phyloP scores from a whole-genome alignment of 2,888 invertebrate species.

The Camponotus fellah region DNA sequence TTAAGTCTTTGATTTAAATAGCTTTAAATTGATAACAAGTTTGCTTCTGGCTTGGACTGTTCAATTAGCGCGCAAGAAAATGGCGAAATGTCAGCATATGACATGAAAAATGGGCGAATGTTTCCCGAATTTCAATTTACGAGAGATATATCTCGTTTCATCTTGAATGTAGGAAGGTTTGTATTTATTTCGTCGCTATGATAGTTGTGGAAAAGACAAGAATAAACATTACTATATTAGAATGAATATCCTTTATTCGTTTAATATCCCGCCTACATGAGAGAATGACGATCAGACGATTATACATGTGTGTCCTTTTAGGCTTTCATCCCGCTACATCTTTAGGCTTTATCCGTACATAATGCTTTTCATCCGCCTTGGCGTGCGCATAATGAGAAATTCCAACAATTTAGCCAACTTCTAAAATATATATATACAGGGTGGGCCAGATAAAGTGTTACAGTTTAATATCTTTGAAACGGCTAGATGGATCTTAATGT shows the following conservation, averaged over 20 bases:
- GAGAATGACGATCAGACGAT: constrained; percentile 18
- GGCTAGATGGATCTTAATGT: too few relatives aligned
- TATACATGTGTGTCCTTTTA: background rate
- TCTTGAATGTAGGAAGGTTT: background rate
- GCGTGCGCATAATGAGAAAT: background rate
- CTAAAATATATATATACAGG: too few relatives aligned
- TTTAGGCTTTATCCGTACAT: too few relatives aligned
- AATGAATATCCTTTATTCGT: background rate
- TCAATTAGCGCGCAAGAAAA: background rate
- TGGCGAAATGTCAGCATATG: background rate
- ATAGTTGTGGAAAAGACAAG: background rate
- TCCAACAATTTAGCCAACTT: background rate
- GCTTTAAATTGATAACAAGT: background rate
- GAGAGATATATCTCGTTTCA: background rate
- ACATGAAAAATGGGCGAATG: background rate
- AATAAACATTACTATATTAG: background rate
- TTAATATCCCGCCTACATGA: constrained; percentile 43
- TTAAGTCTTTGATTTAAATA: background rate
- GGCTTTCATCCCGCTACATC: background rate
- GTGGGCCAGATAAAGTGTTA: too few relatives aligned
- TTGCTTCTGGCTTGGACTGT: background rate
- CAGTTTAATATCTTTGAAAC: too few relatives aligned
- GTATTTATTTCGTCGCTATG: background rate
- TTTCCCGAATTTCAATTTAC: constrained; percentile 6
- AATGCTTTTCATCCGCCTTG: background rate